A percentile compares a stretch with the other conserved stretches of the same genome.
Evolutionary conservation across 2,113 vertebrate genomes (phyloP).

Genomic region (Aramus guarauna): DNA sequence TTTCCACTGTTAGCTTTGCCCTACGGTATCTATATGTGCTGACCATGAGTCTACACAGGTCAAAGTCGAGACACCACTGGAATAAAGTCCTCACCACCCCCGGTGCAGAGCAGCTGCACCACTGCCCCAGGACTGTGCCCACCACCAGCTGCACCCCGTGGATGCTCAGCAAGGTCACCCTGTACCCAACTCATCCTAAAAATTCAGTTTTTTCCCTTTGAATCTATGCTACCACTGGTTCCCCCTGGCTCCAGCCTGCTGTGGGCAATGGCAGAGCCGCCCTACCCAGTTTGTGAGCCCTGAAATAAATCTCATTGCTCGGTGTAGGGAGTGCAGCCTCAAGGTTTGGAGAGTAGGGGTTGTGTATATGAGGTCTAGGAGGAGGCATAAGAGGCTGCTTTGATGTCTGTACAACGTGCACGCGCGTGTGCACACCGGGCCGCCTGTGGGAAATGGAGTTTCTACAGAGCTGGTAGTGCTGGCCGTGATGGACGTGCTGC

Average conservation of each 20-base stretch:
- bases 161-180: neutral
- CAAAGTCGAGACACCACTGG: rapidly evolving
- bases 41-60: neutral
- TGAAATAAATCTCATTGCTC: neutral
- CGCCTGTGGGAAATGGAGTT: rapidly evolving
- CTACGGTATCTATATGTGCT: neutral
- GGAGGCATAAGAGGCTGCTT: neutral
- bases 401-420: neutral
- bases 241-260: neutral
- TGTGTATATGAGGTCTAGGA: neutral
- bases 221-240: rapidly evolving
- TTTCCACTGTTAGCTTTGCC: neutral
- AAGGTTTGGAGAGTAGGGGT: too few species aligned
- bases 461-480: neutral
- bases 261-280: neutral
- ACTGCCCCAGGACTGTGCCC: neutral
- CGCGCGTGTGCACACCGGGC: rapidly evolving
- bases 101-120: neutral
- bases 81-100: neutral
- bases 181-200: neutral
- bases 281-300: rapidly evolving
- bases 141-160: neutral
- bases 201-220: neutral
- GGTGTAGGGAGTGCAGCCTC: neutral
- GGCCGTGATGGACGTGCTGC: rapidly evolving